Base-by-base conservation (phyloP, 2,797 vertebrate species). In the Danio tinwini region DNA sequence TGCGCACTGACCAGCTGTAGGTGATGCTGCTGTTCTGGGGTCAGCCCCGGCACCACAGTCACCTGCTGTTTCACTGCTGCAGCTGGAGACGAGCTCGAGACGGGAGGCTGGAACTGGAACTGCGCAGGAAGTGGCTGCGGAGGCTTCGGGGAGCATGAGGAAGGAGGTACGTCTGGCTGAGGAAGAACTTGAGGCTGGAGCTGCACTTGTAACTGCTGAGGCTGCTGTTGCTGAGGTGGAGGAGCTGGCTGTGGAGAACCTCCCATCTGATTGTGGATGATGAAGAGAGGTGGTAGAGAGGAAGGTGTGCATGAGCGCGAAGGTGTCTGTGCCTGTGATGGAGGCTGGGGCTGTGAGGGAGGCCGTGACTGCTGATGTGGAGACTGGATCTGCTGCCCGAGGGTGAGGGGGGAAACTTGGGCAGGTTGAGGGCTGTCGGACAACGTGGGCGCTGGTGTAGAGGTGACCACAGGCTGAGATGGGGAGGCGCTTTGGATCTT, bases 401-500 rank as follows among this genome's bases (percentile, higher is more conserved):
- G 91, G 12, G 92, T 89, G n/a, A 95, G 93, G 16, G 94, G 95
- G 12, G 95, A 88, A 49, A 87, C 72, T 81, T 91, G 95, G 5
- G 96, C 91, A 39, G 95, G 95, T 88, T 96, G 96, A 4, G 96
- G 95, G 82, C 94, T 95, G 82, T 94, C 95, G 12, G 94, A 93
- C 81, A 95, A 89, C 0, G 90, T 85, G 13, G 91, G 88, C 0
- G 86, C 87, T 3, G 93, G 85, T 69, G 91, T 87, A 83, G 94
- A 94, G 88, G 93, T 86, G 69, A 88, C 82, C 92, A 95, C 87
- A 42, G 90, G 91, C 0, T 94, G 94, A 76, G 95, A 95, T 0
- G 95, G 95, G 67, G 96, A 95, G 79, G 96, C 92, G 85, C 94
- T 91, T 75, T 96, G 96, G 85, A 96, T 94, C 90, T 96, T 97